Conservation (phyloP, 1,140 invertebrate genomes). For the Apolygus lucorum region DNA sequence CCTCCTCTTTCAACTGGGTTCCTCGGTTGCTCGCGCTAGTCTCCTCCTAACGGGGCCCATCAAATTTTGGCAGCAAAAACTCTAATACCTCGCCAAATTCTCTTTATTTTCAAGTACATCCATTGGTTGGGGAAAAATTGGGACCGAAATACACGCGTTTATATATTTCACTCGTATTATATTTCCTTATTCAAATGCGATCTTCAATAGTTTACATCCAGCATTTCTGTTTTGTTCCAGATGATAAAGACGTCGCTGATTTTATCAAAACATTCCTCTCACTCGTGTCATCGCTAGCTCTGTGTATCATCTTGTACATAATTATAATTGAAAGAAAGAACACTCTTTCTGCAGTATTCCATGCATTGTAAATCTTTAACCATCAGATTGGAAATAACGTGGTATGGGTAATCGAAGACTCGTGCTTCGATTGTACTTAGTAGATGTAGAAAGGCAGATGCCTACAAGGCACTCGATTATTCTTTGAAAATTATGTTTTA, state of each 20-base stretch:
- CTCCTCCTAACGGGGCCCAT: no score
- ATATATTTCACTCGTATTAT: no score
- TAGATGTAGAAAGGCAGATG: background rate
- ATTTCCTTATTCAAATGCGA: no score
- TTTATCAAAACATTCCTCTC: slow-evolving; percentile 11
- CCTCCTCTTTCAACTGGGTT: no score
- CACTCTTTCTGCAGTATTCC: background rate
- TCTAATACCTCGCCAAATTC: no score
- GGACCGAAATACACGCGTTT: no score
- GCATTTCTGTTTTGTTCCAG: no score
- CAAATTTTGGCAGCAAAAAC: no score
- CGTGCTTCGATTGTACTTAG: slow-evolving; percentile 9
- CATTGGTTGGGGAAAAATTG: no score
- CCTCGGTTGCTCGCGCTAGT: no score
- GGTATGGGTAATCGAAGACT: slow-evolving; percentile 8
- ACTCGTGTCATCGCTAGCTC: slow-evolving; percentile 4
- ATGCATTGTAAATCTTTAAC: slow-evolving; percentile 4
- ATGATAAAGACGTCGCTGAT: background rate
- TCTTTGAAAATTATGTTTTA: background rate
- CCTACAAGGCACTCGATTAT: background rate
- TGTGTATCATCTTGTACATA: slow-evolving; percentile 14
- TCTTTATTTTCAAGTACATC: no score
- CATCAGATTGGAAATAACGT: slow-evolving; percentile 1
- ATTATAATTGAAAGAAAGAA: background rate
- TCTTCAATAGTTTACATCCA: no score